Evolutionary conservation across 2,888 invertebrate species (phyloP), one percentile per base, ranked within the genome.

Genomic region (Drosophila engyochracea): DNA sequence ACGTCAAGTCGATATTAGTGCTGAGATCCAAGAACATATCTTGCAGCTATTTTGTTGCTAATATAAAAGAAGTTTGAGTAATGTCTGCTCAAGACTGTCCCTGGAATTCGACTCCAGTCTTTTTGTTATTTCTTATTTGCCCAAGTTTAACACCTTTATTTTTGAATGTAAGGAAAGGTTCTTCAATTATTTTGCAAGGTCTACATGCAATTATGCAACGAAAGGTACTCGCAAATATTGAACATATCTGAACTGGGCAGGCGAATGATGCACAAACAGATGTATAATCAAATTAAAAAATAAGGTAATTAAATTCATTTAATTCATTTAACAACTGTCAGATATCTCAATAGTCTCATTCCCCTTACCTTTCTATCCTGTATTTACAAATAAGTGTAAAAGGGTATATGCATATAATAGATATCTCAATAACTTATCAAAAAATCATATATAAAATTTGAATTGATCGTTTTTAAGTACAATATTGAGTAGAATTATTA

Each of bases 251-350:
- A 28, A 33, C 64, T 25, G 25, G 19, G 6, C 28, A 33, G 22
- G 6, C n/a, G 14, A 49, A 14, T 14, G 3, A 12, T 33, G 22
- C 51, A 7, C 10, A 66, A 37, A 31, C 14, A 66, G n/a, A 53
- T 61, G 28, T 39, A 14, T 14, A 19, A 31, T 30, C n/a, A 37
- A 60, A 39, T n/a, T n/a, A 44, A 4, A 22, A 63, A 57, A 52
- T 19, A 52, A 37, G 25, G 60, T 57, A 67, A 73, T 74, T 73
- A 61, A 72, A 73, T 22, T 49, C 37, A 54, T 35, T 41, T 39
- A 60, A 66, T 73, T 66, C 31, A 60, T 61, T 73, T 73, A 37
- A 74, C 52, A 73, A 57, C 74, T 74, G 59, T 30, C 25, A 5
- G 37, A n/a, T 19, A 4, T 19, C 31, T 16, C 3, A 2, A 2